phyloP scores from a whole-genome alignment of 23 tunicate genomes.

The Ascidia mentula region DNA sequence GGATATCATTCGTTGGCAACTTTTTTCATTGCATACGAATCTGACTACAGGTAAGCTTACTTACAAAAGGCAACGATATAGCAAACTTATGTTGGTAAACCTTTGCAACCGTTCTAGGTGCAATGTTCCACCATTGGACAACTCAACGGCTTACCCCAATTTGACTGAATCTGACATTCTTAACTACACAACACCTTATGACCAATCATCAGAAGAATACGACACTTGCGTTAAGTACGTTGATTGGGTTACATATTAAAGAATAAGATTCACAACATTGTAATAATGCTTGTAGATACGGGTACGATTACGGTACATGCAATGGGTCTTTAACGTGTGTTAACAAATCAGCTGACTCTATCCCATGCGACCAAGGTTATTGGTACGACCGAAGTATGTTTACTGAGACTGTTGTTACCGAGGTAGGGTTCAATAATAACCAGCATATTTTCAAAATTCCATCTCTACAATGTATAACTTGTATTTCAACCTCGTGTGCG shows the following conservation, averaged over 20 bases:
- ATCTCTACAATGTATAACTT: neutral
- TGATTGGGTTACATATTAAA: neutral
- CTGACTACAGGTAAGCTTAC: neutral
- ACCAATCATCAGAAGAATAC: neutral
- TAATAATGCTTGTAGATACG: conserved; percentile 24
- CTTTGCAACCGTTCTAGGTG: too few species aligned
- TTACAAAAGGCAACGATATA: too few species aligned
- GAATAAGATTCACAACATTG: neutral
- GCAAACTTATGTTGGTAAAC: too few species aligned
- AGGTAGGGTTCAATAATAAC: neutral
- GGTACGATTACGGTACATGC: conserved; percentile 18
- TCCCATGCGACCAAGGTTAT: conserved; percentile 24
- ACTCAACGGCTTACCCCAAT: conserved; percentile 36
- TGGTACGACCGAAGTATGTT: conserved; percentile 15
- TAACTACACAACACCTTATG: conserved; percentile 57
- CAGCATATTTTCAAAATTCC: too few species aligned
- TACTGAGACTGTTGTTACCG: conserved; percentile 28
- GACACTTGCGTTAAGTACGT: neutral
- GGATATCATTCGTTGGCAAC: neutral
- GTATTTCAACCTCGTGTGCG: neutral
- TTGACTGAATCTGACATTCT: conserved; percentile 52
- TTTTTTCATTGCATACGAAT: neutral
- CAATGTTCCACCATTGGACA: too few species aligned
- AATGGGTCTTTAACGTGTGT: conserved; percentile 8
- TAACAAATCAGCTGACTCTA: neutral